phyloP scores from a whole-genome alignment of 2,888 invertebrate genomes.

The Vannuccia rotundouncinata region DNA sequence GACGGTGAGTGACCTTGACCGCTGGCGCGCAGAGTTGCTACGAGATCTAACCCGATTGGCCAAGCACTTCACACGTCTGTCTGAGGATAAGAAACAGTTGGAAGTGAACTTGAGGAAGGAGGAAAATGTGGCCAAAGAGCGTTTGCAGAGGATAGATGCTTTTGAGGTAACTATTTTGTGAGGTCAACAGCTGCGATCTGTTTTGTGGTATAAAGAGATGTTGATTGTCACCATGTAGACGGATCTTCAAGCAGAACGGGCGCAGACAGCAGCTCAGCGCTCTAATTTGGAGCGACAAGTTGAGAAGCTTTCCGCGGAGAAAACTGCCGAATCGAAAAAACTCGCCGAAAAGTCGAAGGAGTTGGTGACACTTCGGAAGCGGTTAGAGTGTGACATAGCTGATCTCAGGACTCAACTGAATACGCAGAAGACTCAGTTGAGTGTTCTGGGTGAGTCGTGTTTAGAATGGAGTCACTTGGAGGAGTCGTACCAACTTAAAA shows the following conservation, averaged over 20 bases:
- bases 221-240: background rate
- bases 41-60: slow-evolving; percentile 51
- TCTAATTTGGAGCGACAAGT: slow-evolving; percentile 34
- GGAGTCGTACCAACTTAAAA: too few relatives aligned
- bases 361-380: background rate
- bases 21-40: slow-evolving; percentile 52
- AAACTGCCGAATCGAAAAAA: background rate
- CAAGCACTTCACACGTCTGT: slow-evolving; percentile 43
- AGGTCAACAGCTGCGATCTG: too few relatives aligned
- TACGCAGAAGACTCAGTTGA: background rate
- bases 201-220: too few relatives aligned
- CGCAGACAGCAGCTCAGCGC: background rate
- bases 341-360: background rate
- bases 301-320: background rate
- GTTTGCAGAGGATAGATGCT: background rate
- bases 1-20: slow-evolving; percentile 48
- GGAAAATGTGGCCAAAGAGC: background rate
- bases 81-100: background rate
- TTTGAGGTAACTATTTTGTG: too few relatives aligned
- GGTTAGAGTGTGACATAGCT: background rate
- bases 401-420: background rate
- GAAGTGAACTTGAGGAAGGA: background rate
- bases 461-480: background rate
- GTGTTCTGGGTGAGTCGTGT: background rate
- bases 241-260: background rate